These are phyloP conservation scores for Achatina immaculata DNA, from an alignment of 1,140 invertebrate species.

Conservation along the genomic window DNA sequence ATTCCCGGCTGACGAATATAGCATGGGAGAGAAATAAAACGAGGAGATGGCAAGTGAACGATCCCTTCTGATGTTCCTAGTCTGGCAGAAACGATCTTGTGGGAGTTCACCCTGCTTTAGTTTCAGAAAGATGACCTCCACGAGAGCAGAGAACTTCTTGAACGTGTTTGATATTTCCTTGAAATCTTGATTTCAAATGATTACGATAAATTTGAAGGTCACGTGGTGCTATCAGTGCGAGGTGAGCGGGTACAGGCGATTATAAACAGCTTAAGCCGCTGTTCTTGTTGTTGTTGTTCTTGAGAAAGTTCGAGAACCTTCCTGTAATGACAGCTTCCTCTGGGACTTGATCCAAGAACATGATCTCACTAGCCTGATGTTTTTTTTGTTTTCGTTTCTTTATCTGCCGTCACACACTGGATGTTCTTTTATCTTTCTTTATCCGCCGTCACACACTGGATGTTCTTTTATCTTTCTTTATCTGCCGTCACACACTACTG, in stretches of 20 bases:
- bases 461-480: too few relatives aligned
- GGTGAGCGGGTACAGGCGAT: not conserved
- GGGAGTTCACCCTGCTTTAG: not conserved
- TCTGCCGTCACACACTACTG: too few relatives aligned
- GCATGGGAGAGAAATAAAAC: not conserved
- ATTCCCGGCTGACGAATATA: conserved; percentile 12
- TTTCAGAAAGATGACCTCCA: not conserved
- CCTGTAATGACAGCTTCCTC: not conserved
- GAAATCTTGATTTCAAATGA: not conserved
- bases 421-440: too few relatives aligned
- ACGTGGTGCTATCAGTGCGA: not conserved
- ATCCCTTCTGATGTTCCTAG: not conserved
- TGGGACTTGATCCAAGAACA: not conserved
- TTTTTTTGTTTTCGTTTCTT: too few relatives aligned
- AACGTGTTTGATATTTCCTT: not conserved
- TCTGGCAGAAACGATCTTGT: not conserved
- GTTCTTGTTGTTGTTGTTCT: not conserved
- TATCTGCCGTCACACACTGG: too few relatives aligned
- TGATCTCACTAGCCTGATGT: not conserved
- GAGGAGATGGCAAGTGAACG: not conserved
- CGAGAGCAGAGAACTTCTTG: not conserved
- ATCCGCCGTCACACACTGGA: too few relatives aligned
- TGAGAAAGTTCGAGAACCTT: not conserved
- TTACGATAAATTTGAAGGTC: not conserved
- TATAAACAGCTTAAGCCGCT: not conserved